Evolutionary conservation across 2,888 invertebrate species (phyloP), one percentile per base, ranked within the genome.

Genomic region (Synanthedon myopaeformis): DNA sequence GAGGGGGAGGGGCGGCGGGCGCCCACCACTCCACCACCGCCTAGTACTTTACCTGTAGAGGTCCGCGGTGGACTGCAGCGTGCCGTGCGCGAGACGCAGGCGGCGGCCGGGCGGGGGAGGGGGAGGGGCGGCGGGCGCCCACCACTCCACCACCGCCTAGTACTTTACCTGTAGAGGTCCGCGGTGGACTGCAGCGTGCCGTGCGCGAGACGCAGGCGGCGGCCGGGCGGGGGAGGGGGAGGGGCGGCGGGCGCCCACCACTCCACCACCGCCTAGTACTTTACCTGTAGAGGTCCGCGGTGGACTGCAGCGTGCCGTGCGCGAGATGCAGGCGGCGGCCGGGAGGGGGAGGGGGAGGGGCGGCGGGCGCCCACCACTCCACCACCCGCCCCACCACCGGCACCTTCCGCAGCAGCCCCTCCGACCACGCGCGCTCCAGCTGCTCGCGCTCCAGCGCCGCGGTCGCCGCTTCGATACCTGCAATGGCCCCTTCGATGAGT

Each of bases 371-470:
- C 95, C 96, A 97, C 98, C 98, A 99, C 84, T 97, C 96, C 52
- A 98, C 93, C 55, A 99, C 91, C 19, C 95, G 93, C 0, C 98
- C 96, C 55, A 99, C 96, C 3, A 98, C 94, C 0, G 98, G 98
- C 61, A 98, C 96, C 64, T 97, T 96, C 17, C 98, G 89, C 58
- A 99, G 89, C 55, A 98, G 92, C 1, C 98, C 98, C 81, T 98
- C 98, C 75, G 97, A 96, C 94, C 96, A 95, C 11, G 97, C 85
- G 61, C 95, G 92, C 69, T 96, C 94, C 53, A 96, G 94, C 60
- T 94, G 95, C 86, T 97, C 98, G 58, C 94, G 93, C 75, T 95
- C 93, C 53, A 99, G 82, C 78, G 98, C 98, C 61, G 95, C 92
- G 54, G 95, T 96, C 0, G 98, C 98, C 3, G 95, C 95, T 76